Evolutionary conservation across 2,797 vertebrate genomes (phyloP), one percentile per base, ranked within the genome.

Genomic region (Rhadinocentrus ornatus): DNA sequence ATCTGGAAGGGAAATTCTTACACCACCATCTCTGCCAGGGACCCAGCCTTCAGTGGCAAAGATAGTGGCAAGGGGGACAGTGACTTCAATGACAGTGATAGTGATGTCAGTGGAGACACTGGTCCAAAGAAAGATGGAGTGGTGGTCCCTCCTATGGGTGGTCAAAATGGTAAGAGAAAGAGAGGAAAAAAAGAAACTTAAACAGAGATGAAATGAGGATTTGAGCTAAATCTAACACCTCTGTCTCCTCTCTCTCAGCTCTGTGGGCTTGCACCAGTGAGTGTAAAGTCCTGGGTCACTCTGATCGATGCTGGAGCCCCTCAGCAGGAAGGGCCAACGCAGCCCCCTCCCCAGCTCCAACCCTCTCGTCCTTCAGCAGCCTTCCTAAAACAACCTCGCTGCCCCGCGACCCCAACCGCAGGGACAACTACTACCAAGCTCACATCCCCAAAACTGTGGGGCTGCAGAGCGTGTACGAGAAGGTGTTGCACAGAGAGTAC

Each of bases 1-100:
- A 96, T 97, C 77, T 99, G 97, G 97, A 99, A 99, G 80, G 97
- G 97, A 2, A 96, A 97, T 74, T 97, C 97, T 0, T 98, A 97
- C 88, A 97, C 97, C 77, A 97, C 96, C 66, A 97, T 98, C 81
- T 96, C 97, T 0, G 96, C 96, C 60, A 88, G 96, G 62, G 97
- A 98, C 84, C 96, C 95, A 0, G 96, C 96, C 71, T 98, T 99
- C 89, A 99, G 97, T 0, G 97, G 97, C 67, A 99, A 99, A 86
- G 97, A 99, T 90, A 99, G 97, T 0, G 97, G 97, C 41, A 98
- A 99, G 87, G 98, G 98, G 0, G 98, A 99, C 92, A 99, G 98
- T 1, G 98, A 99, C 92, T 99, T 97, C 91, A 99, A 98, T 0
- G 97, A 99, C 93, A 98, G 97, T 0, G 98, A 99, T 83, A 98